A percentile compares a stretch with the other conserved stretches of the same genome.
Evolutionary conservation across 1,140 invertebrate species (phyloP).

Genomic region (Macrostomum lignano): DNA sequence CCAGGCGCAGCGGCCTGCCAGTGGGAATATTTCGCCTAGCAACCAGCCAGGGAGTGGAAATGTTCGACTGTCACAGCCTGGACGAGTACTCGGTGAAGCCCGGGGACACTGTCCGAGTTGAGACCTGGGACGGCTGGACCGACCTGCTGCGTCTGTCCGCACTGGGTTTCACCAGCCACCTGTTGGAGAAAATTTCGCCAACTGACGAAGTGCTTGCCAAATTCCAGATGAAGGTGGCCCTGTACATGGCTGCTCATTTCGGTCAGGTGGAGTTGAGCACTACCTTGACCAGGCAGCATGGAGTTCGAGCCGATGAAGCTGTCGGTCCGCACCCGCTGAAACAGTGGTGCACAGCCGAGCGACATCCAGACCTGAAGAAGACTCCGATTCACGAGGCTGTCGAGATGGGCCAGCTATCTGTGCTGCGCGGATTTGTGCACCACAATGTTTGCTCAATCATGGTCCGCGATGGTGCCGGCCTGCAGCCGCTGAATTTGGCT

Average conservation of each 20-base stretch:
- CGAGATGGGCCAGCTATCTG: slow-evolving; percentile 15
- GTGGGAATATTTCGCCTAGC: slow-evolving; percentile 19
- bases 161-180: slow-evolving; percentile 17
- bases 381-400: slow-evolving; percentile 19
- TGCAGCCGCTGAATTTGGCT: slow-evolving; percentile 19
- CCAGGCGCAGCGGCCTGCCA: slow-evolving; percentile 19
- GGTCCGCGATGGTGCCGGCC: slow-evolving; percentile 16
- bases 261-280: slow-evolving; percentile 21
- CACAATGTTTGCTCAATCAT: slow-evolving; percentile 18
- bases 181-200: slow-evolving; percentile 12
- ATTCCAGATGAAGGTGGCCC: slow-evolving; percentile 18
- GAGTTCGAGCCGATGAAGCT: slow-evolving; percentile 13
- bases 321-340: slow-evolving; percentile 19
- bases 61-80: slow-evolving; percentile 17
- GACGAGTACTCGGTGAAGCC: slow-evolving; percentile 17
- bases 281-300: slow-evolving; percentile 13
- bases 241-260: slow-evolving; percentile 22
- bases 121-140: slow-evolving; percentile 26
- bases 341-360: slow-evolving; percentile 14
- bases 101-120: slow-evolving; percentile 15
- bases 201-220: slow-evolving; percentile 14
- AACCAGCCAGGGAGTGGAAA: slow-evolving; percentile 12
- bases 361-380: slow-evolving; percentile 16
- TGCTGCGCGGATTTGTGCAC: slow-evolving; percentile 19
- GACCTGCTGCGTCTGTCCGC: slow-evolving; percentile 19